phyloP scores from a whole-genome alignment of 1,140 invertebrate species.

The Diachasmimorpha longicaudata region DNA sequence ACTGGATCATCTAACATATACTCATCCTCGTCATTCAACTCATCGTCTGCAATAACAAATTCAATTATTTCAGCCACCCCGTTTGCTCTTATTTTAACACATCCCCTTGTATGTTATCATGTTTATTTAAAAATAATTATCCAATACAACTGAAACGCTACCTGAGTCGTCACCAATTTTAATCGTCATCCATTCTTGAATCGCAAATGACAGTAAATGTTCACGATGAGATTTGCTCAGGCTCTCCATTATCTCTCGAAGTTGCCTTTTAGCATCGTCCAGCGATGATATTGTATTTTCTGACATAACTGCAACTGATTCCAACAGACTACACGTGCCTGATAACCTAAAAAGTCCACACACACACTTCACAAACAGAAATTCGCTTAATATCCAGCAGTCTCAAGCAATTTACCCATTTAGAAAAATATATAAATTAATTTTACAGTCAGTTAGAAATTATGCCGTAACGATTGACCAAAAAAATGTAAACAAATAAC shows the following conservation, averaged over 20 bases:
- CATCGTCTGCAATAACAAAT: not conserved
- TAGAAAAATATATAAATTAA: no score
- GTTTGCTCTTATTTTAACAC: no score
- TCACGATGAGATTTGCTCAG: constrained; percentile 31
- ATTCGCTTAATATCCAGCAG: no score
- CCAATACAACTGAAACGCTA: not conserved
- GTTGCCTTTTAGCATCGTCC: constrained; percentile 33
- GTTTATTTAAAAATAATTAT: no score
- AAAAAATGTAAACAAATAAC: no score
- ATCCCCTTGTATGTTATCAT: no score
- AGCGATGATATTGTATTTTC: constrained; percentile 6
- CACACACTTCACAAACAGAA: no score
- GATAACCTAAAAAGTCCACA: no score
- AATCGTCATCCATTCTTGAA: constrained; percentile 43
- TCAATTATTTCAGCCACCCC: not conserved
- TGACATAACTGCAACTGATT: not conserved
- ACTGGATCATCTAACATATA: constrained; percentile 43
- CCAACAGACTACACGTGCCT: no score
- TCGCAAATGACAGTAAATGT: constrained; percentile 44
- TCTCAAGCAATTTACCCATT: no score
- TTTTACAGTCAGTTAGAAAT: no score
- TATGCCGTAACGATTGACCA: no score
- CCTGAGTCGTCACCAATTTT: constrained; percentile 19
- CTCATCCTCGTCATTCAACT: not conserved
- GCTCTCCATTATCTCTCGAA: constrained; percentile 33